These are phyloP conservation scores for Gallinago nigripennis DNA, from an alignment of 2,797 vertebrate species.

Conservation along the genomic window DNA sequence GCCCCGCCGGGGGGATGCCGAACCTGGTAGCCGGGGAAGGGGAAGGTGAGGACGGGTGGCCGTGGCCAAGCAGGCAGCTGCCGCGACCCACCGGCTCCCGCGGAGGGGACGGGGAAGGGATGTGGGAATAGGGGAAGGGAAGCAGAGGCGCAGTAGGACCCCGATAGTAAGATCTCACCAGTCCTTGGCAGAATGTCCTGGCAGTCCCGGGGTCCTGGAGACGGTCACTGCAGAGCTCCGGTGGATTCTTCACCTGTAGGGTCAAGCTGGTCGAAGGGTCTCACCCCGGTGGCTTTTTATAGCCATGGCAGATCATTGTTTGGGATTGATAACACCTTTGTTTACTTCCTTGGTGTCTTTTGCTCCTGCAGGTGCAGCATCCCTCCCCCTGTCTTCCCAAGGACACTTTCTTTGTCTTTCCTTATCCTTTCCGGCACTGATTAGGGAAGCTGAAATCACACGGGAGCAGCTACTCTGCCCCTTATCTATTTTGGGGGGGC, in stretches of 20 bases:
- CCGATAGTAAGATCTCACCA: conserved; percentile 59
- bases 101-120: neutral
- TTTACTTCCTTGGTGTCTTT: neutral
- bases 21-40: neutral
- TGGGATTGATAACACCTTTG: neutral
- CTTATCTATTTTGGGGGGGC: neutral
- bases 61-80: fast-evolving
- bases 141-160: neutral
- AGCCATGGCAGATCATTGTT: neutral
- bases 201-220: neutral
- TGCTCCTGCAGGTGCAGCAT: neutral
- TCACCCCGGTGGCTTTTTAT: neutral
- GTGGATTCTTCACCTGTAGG: neutral
- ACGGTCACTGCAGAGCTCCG: neutral
- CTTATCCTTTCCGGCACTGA: conserved; percentile 16
- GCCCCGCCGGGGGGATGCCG: fast-evolving
- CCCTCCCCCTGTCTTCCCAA: conserved; percentile 23
- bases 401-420: conserved; percentile 14
- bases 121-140: fast-evolving
- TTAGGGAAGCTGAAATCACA: conserved; percentile 5
- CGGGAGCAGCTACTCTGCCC: neutral
- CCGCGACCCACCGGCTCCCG: fast-evolving
- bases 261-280: neutral
- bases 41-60: neutral
- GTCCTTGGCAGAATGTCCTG: conserved; percentile 15